These are phyloP conservation scores for Panthera uncia DNA, from an alignment of 2,113 vertebrate species.

Conservation along the genomic window DNA sequence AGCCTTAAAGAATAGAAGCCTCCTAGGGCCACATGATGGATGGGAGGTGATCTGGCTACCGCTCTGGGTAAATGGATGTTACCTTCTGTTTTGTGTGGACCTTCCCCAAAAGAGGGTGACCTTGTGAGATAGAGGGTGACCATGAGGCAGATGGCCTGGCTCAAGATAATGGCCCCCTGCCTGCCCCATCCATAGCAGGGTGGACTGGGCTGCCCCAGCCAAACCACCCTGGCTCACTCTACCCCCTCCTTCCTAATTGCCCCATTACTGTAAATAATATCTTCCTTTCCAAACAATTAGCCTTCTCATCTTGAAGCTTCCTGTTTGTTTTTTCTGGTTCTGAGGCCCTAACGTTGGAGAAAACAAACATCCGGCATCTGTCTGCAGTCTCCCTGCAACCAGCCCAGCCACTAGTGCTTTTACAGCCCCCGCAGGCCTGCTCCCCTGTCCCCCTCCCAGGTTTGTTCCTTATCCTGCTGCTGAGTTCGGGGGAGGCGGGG, in stretches of 20 bases:
- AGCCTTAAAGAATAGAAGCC: neutral
- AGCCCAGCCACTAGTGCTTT: neutral
- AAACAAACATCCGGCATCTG: constrained; percentile 54
- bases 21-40: neutral
- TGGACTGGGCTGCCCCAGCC: neutral
- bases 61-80: neutral
- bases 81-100: neutral
- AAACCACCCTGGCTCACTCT: constrained; percentile 21
- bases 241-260: constrained; percentile 42
- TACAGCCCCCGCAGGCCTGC: neutral
- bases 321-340: constrained; percentile 56
- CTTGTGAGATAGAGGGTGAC: constrained; percentile 12
- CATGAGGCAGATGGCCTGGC: neutral
- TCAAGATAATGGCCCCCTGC: neutral
- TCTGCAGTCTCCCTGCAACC: constrained; percentile 36
- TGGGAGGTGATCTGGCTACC: neutral
- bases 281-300: constrained; percentile 69
- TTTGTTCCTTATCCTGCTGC: neutral
- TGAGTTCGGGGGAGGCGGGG: neutral
- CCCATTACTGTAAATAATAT: constrained; percentile 66
- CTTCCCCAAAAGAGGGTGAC: neutral
- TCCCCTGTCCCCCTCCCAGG: neutral
- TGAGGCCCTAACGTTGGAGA: constrained; percentile 43
- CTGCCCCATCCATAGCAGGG: neutral
- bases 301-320: constrained; percentile 38